Percentiles rank a stretch among this genome's conserved stretches.
Conservation (phyloP, 2,888 invertebrate genomes). For the Monopis laevigella region DNA sequence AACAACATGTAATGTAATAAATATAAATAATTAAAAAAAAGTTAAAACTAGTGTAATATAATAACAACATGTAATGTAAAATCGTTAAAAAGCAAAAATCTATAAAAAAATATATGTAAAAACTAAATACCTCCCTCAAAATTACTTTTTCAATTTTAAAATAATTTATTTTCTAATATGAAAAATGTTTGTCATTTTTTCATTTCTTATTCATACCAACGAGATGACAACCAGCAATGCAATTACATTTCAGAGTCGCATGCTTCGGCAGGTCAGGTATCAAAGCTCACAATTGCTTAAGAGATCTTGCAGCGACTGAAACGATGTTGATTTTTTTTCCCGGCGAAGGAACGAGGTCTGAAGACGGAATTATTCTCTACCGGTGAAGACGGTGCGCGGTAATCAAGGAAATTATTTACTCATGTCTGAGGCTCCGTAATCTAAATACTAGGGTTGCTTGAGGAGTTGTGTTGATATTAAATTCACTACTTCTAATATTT, state of each 20-base stretch:
- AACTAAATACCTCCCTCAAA: too few species aligned
- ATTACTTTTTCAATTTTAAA: too few species aligned
- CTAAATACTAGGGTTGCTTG: conserved; percentile 35
- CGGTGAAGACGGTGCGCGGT: conserved; percentile 46
- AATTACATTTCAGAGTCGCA: conserved; percentile 1
- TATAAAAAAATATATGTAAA: too few species aligned
- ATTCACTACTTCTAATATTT: too few species aligned
- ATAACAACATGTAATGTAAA: too few species aligned
- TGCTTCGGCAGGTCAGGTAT: not conserved
- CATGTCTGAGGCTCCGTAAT: conserved; percentile 48
- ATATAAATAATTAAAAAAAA: too few species aligned
- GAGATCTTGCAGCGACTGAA: not conserved
- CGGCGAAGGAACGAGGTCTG: not conserved
- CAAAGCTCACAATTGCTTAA: conserved; percentile 9
- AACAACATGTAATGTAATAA: too few species aligned
- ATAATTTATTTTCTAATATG: too few species aligned
- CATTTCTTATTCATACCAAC: not conserved
- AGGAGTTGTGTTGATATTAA: too few species aligned
- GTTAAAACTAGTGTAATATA: too few species aligned
- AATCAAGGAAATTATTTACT: conserved; percentile 66
- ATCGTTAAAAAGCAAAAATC: too few species aligned
- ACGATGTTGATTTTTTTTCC: not conserved
- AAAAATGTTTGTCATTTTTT: too few species aligned
- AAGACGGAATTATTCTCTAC: conserved; percentile 4
- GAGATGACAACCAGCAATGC: not conserved